Percentiles rank a stretch among this genome's conserved stretches.
Conservation (phyloP, 2,113 vertebrate species). For the Catagonus wagneri region DNA sequence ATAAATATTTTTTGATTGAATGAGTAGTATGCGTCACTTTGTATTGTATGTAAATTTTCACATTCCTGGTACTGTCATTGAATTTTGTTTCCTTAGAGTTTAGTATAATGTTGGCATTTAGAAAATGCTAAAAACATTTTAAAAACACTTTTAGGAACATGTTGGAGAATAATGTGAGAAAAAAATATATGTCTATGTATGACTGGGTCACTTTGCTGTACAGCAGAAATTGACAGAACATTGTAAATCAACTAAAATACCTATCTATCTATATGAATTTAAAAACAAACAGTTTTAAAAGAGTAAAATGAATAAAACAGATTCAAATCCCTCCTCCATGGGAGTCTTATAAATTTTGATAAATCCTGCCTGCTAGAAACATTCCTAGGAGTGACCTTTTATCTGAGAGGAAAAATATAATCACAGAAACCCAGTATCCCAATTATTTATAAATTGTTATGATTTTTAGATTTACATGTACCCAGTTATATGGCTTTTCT, state of each 20-base stretch:
- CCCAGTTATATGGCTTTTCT: not conserved
- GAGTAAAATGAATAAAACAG: constrained; percentile 1
- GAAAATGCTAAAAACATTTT: not conserved
- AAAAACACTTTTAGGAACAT: not conserved
- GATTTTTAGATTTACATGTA: not conserved
- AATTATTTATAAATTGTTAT: constrained; percentile 42
- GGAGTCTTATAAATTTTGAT: not conserved
- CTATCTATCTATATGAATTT: no score
- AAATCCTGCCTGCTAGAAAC: constrained; percentile 22
- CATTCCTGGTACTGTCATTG: not conserved
- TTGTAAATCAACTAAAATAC: no score
- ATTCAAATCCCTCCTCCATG: not conserved
- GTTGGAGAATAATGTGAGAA: no score
- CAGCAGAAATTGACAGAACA: no score
- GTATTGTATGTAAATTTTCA: not conserved
- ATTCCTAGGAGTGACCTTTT: not conserved
- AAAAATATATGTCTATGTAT: no score
- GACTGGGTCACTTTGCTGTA: no score
- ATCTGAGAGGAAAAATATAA: constrained; percentile 2
- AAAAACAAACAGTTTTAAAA: not conserved
- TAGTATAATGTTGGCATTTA: not conserved
- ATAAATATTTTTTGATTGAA: not conserved
- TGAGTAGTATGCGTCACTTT: not conserved
- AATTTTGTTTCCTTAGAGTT: constrained; percentile 1
- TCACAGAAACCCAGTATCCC: not conserved